Conservation (phyloP, 2,113 vertebrate species). For the Bubo blakistoni region DNA sequence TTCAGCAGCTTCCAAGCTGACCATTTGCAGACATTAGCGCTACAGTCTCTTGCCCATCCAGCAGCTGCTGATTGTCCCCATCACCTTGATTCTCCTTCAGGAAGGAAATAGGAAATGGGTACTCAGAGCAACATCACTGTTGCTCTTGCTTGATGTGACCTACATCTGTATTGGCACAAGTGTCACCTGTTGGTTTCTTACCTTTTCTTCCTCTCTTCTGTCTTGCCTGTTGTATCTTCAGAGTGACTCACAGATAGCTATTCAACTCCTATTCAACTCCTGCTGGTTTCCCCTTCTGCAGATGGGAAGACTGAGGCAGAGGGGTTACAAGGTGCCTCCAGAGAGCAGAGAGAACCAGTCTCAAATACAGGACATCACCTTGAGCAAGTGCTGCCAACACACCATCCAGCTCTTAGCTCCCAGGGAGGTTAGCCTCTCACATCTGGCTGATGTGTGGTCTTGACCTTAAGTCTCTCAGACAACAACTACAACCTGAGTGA, state of each 20-base stretch:
- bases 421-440: background rate
- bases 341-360: background rate
- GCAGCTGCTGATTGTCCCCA: background rate
- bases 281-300: background rate
- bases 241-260: background rate
- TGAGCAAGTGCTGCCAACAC: background rate
- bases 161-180: rapidly evolving
- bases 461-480: background rate
- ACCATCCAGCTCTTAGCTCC: background rate
- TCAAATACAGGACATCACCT: background rate
- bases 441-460: background rate
- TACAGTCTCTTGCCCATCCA: background rate
- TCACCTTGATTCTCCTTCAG: background rate
- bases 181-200: rapidly evolving
- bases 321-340: background rate
- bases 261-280: background rate
- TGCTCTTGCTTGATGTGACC: background rate
- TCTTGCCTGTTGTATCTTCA: background rate
- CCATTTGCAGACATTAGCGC: background rate
- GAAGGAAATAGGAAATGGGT: background rate
- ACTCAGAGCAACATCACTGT: background rate
- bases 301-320: background rate
- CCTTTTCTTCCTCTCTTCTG: background rate
- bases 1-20: background rate
- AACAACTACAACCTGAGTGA: background rate